These are phyloP conservation scores for Sipha maydis DNA, from an alignment of 2,888 invertebrate species.

Conservation along the genomic window DNA sequence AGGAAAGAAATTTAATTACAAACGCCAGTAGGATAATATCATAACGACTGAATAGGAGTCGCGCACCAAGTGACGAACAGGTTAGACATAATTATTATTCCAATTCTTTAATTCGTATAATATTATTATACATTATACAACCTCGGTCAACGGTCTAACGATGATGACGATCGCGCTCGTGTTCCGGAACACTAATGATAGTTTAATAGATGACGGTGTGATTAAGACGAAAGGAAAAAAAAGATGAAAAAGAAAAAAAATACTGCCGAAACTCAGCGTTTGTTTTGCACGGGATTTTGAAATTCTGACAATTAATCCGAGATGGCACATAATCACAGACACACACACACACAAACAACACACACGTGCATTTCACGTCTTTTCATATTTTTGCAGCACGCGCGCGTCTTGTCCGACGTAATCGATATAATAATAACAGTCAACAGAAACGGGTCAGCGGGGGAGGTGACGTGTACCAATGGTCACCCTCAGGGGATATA, in stretches of 20 bases:
- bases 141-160: slow-evolving; percentile 30
- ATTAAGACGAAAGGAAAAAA: neutral
- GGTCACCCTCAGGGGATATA: neutral
- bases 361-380: too few species aligned
- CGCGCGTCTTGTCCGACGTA: neutral
- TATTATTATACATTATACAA: neutral
- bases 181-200: slow-evolving; percentile 59
- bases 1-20: too few species aligned
- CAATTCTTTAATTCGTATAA: neutral
- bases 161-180: neutral
- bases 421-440: slow-evolving; percentile 5
- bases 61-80: too few species aligned
- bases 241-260: neutral
- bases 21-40: too few species aligned
- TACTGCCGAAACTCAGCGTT: neutral
- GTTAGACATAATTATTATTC: neutral
- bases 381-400: neutral
- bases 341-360: too few species aligned
- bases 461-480: neutral
- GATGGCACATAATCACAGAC: too few species aligned
- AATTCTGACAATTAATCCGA: neutral
- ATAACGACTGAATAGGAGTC: too few species aligned
- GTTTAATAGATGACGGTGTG: slow-evolving; percentile 43
- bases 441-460: neutral
- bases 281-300: neutral